These are phyloP conservation scores for Dicerorhinus sumatrensis DNA, from an alignment of 2,113 vertebrate genomes.

Conservation along the genomic window DNA sequence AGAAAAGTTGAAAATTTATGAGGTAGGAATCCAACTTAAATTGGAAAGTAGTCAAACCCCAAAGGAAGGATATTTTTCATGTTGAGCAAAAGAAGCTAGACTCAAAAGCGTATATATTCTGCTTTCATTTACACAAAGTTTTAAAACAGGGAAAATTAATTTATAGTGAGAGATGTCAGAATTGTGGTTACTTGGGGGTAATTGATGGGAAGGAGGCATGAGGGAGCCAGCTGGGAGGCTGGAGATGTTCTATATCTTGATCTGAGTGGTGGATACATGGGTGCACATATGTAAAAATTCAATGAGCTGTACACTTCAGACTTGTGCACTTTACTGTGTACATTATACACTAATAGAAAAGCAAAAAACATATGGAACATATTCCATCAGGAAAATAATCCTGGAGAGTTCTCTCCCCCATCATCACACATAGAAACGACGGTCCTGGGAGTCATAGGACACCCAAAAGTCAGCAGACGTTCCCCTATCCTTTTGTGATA, in stretches of 20 bases:
- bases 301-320: background rate
- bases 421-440: background rate
- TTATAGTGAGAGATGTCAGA: background rate
- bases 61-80: background rate
- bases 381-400: slow-evolving; percentile 6
- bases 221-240: background rate
- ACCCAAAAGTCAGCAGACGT: background rate
- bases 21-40: background rate
- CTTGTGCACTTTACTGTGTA: background rate
- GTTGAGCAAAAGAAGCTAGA: background rate
- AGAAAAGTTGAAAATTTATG: background rate
- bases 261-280: background rate
- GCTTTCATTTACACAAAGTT: background rate
- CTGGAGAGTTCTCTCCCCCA: background rate
- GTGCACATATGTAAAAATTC: background rate
- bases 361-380: background rate
- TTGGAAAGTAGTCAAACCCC: background rate
- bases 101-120: background rate
- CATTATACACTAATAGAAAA: background rate
- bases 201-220: background rate
- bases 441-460: background rate
- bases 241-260: background rate
- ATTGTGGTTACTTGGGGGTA: background rate
- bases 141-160: background rate
- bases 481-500: background rate